These are phyloP conservation scores for Dicyrtoma fusca DNA, from an alignment of 2,888 invertebrate genomes.

Conservation along the genomic window DNA sequence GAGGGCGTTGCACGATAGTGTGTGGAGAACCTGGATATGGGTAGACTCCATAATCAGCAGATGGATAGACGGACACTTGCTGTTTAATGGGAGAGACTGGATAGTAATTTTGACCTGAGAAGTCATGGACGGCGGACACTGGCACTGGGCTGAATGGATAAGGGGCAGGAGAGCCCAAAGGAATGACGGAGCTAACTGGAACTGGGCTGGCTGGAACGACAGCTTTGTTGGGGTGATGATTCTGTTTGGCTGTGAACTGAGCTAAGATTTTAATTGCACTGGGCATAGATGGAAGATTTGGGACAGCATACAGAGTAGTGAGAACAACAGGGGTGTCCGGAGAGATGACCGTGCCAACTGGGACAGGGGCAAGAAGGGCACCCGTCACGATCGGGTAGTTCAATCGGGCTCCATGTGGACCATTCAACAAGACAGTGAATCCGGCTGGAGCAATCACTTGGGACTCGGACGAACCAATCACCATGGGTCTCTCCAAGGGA, in stretches of 20 bases:
- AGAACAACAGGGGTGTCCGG: constrained; percentile 38
- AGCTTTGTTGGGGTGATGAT: too few relatives aligned
- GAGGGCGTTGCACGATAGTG: too few relatives aligned
- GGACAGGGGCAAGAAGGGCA: constrained; percentile 40
- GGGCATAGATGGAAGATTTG: constrained; percentile 32
- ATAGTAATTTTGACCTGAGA: too few relatives aligned
- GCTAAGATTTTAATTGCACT: constrained; percentile 27
- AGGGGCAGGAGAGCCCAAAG: too few relatives aligned
- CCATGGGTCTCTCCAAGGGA: constrained; percentile 47
- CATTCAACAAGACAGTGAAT: constrained; percentile 40
- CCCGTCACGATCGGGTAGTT: constrained; percentile 35
- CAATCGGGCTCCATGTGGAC: constrained; percentile 27
- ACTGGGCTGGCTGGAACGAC: too few relatives aligned
- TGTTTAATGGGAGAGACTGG: too few relatives aligned
- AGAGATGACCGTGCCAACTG: constrained; percentile 36
- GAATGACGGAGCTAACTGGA: too few relatives aligned
- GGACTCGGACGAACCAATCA: constrained; percentile 39
- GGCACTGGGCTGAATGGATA: too few relatives aligned
- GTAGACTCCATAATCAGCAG: too few relatives aligned
- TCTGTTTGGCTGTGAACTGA: not conserved
- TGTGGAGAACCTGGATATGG: too few relatives aligned
- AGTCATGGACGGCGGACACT: too few relatives aligned
- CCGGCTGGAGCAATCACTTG: constrained; percentile 51
- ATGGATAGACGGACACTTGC: too few relatives aligned
- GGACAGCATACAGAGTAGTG: constrained; percentile 41